A percentile compares a stretch with the other conserved stretches of the same genome.
These are phyloP conservation scores for Liolophura sinensis DNA, from an alignment of 1,140 invertebrate genomes.

Conservation along the genomic window DNA sequence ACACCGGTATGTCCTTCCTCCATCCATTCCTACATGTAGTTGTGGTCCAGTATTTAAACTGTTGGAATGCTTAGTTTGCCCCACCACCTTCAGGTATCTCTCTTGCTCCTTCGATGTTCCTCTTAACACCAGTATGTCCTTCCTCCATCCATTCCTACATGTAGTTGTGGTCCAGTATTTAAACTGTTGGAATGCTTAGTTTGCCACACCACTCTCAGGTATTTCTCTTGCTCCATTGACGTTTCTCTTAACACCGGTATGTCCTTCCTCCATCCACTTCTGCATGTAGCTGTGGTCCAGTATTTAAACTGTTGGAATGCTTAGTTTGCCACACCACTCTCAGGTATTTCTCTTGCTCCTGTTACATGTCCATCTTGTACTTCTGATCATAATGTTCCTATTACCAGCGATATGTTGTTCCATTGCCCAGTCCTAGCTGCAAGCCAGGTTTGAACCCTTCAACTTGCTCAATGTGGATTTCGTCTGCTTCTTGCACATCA, in stretches of 20 bases:
- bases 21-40: too few relatives aligned
- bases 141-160: too few relatives aligned
- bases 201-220: neutral
- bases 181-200: neutral
- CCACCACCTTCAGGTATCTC: too few relatives aligned
- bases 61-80: too few relatives aligned
- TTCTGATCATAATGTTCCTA: neutral
- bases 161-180: neutral
- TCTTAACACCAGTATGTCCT: too few relatives aligned
- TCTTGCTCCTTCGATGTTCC: too few relatives aligned
- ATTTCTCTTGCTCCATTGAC: neutral
- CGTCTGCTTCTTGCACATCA: slow-evolving; percentile 42
- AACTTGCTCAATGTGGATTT: slow-evolving; percentile 23
- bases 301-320: neutral
- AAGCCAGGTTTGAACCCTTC: neutral
- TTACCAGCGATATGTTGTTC: neutral
- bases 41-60: too few relatives aligned
- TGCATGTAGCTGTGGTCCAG: neutral
- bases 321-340: neutral
- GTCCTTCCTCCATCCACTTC: too few relatives aligned
- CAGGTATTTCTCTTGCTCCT: neutral
- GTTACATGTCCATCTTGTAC: neutral
- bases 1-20: too few relatives aligned
- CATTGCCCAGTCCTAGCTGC: neutral
- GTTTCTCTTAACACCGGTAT: too few relatives aligned